Base-by-base conservation (phyloP, 2,888 invertebrate species). In the Rapana venosa region DNA sequence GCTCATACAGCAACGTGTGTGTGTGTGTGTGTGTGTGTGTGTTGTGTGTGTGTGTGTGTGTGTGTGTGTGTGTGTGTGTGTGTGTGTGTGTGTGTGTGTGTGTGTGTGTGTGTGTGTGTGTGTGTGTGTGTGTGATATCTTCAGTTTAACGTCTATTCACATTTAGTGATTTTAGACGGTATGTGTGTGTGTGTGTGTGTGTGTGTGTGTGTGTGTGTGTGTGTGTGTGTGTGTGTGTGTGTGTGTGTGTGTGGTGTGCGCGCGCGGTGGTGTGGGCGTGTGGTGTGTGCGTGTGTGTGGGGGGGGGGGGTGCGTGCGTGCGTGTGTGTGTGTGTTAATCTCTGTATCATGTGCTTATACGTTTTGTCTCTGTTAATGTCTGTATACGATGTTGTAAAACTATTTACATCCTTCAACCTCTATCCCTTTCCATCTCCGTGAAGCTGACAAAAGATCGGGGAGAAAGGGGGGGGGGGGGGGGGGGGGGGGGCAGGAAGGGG, bases 51-150 rank as follows among this genome's bases (percentile, higher is more conserved):
- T 15, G 32, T 79, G 77, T 15, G 77, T 79, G 77, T 32, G 77
- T 79, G 77, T 35, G 77, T 30, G 77, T 30, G 77, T 30, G 77
- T 30, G 77, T 4, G 77, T 30, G 77, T 79, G 77, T 79, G 77
- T 79, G 77, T 79, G 77, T 79, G 77, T 79, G 77, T 79, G 77
- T 79, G 77, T 79, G 77, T 79, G 77, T 79, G 77, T 79, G 61
- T 61, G 61, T 61, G 61, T 61, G 61, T 61, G 61, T 61, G 61
- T 61, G 5, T 32, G 77, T 79, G 20, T 4, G n/a, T 2, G 74
- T 4, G 17, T 13, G 66, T 74, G 26, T 13, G n/a, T 30, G n/a
- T 1, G 8, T 47, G 2, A n/a, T n/a, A n/a, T n/a, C n/a, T n/a
- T n/a, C n/a, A n/a, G n/a, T n/a, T n/a, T n/a, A n/a, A n/a, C n/a